phyloP scores from a whole-genome alignment of 2,113 vertebrate genomes.

The Hyla sarda region DNA sequence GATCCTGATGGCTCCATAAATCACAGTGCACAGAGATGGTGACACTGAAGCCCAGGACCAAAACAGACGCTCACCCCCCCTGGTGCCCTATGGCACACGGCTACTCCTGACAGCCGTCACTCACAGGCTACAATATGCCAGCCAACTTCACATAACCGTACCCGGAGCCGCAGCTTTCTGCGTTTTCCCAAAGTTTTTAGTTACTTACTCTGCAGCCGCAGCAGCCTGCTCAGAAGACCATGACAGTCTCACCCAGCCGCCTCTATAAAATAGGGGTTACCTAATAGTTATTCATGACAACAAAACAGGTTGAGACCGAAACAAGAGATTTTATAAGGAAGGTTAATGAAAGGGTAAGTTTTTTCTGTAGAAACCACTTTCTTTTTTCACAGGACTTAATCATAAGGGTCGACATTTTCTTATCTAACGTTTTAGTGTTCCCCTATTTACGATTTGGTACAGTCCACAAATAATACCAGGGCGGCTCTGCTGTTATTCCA shows the following conservation, averaged over 20 bases:
- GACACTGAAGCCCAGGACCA: neutral
- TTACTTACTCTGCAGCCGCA: slow-evolving; percentile 40
- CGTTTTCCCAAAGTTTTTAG: neutral
- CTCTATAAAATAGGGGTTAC: neutral
- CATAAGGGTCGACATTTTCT: too few relatives aligned
- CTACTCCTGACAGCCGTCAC: too few relatives aligned
- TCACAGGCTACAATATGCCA: too few relatives aligned
- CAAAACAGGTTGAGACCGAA: neutral
- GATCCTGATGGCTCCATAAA: neutral
- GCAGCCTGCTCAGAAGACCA: neutral
- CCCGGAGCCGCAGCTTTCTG: neutral
- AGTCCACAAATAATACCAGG: slow-evolving; percentile 32
- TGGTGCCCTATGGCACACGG: too few relatives aligned
- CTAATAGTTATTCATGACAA: neutral
- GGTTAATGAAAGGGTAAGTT: neutral
- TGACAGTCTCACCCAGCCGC: neutral
- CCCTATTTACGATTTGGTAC: neutral
- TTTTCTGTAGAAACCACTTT: neutral
- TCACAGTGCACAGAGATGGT: neutral
- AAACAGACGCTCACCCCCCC: neutral
- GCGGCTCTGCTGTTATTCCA: neutral
- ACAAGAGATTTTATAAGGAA: neutral
- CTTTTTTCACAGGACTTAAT: neutral
- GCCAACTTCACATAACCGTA: too few relatives aligned
- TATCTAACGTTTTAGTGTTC: too few relatives aligned